phyloP scores from a whole-genome alignment of 1,140 invertebrate species.

The Drosophila gunungcola region DNA sequence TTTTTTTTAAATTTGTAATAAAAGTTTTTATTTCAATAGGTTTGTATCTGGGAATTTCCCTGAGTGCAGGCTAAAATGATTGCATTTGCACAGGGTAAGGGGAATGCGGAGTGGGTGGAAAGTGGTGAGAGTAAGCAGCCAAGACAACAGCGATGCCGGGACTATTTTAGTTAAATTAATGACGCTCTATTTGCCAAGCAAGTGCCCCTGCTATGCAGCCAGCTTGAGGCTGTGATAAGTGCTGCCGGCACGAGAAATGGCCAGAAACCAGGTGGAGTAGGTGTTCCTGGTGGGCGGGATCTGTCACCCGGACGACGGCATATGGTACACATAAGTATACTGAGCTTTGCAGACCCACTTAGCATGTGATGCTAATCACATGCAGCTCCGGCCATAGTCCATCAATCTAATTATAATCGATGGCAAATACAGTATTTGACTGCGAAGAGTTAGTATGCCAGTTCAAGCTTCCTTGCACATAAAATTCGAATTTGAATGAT shows the following conservation, averaged over 20 bases:
- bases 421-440: slow-evolving; percentile 35
- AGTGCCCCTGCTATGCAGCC: slow-evolving; percentile 38
- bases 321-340: slow-evolving; percentile 16
- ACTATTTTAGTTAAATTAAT: slow-evolving; percentile 82
- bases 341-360: slow-evolving; percentile 18
- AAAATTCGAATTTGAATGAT: slow-evolving; percentile 32
- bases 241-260: slow-evolving; percentile 62
- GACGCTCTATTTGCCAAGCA: slow-evolving; percentile 76
- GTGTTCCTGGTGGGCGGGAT: background rate
- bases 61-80: slow-evolving; percentile 68
- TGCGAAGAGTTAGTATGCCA: slow-evolving; percentile 5
- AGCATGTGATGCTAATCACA: slow-evolving; percentile 44
- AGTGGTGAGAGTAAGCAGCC: slow-evolving; percentile 15
- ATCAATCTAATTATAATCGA: slow-evolving; percentile 49
- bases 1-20: no score
- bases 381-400: slow-evolving; percentile 17
- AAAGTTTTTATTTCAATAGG: no score
- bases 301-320: slow-evolving; percentile 25
- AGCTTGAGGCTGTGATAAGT: slow-evolving; percentile 67
- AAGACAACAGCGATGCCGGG: slow-evolving; percentile 47
- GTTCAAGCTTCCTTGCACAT: background rate
- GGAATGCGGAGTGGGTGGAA: slow-evolving; percentile 1
- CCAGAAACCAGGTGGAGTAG: slow-evolving; percentile 13
- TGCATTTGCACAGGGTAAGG: slow-evolving; percentile 53
- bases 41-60: background rate